These are phyloP conservation scores for Heterochromis multidens DNA, from an alignment of 2,113 vertebrate genomes.

Conservation along the genomic window DNA sequence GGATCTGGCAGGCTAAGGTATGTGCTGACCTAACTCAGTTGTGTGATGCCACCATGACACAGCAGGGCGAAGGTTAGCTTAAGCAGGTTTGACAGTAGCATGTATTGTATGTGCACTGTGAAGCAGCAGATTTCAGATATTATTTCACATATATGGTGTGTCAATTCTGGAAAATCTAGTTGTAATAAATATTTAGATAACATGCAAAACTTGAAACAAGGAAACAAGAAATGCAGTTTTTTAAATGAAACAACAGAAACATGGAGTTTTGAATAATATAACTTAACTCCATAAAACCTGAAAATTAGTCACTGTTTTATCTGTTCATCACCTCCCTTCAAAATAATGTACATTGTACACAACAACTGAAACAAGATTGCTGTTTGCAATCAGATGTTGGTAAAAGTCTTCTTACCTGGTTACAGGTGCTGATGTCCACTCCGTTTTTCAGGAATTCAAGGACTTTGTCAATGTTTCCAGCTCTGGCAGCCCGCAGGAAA, in stretches of 20 bases:
- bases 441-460: slow-evolving; percentile 94
- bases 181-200: neutral
- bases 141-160: neutral
- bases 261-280: neutral
- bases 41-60: slow-evolving; percentile 11
- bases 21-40: neutral
- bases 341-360: neutral
- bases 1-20: neutral
- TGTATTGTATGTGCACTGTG: neutral
- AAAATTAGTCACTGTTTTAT: neutral
- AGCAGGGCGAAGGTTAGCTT: neutral
- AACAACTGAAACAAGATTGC: neutral
- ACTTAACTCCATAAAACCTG: neutral
- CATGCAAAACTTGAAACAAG: neutral
- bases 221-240: neutral
- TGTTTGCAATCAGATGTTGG: neutral
- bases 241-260: neutral
- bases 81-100: neutral
- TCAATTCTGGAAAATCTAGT: neutral
- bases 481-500: slow-evolving; percentile 93
- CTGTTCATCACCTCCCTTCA: neutral
- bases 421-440: slow-evolving; percentile 93
- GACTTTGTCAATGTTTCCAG: slow-evolving; percentile 95
- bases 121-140: neutral
- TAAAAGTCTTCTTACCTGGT: slow-evolving; percentile 83